phyloP scores from a whole-genome alignment of 2,113 vertebrate species.

The Calyptomena viridis region DNA sequence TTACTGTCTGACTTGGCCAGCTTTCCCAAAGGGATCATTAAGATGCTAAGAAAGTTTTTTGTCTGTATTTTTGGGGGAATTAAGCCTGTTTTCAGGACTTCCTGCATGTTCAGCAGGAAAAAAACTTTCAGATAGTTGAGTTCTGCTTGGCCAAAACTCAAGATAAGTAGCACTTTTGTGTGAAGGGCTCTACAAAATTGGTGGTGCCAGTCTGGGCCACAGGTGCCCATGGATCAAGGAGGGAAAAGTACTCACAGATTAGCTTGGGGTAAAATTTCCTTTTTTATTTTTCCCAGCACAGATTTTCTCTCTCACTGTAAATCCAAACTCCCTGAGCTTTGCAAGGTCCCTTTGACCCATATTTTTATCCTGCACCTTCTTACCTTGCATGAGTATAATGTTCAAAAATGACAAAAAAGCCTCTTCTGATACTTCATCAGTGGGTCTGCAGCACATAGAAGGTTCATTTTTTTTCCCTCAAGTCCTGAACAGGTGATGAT shows the following conservation, averaged over 20 bases:
- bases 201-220: no score
- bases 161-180: neutral
- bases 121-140: neutral
- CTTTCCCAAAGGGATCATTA: conserved; percentile 13
- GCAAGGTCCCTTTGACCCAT: neutral
- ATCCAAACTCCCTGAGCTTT: neutral
- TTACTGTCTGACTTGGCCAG: conserved; percentile 5
- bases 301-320: neutral
- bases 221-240: no score
- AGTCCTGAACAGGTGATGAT: neutral
- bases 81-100: neutral
- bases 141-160: neutral
- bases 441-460: neutral
- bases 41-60: neutral
- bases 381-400: neutral
- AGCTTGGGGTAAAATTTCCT: neutral
- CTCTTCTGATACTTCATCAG: neutral
- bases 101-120: neutral
- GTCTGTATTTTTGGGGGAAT: neutral
- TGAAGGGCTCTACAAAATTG: neutral
- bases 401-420: neutral
- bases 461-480: neutral
- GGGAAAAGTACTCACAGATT: neutral
- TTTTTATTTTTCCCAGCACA: neutral
- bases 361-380: neutral